These are phyloP conservation scores for Calliopsis andreniformis DNA, from an alignment of 1,140 invertebrate species.

Conservation along the genomic window DNA sequence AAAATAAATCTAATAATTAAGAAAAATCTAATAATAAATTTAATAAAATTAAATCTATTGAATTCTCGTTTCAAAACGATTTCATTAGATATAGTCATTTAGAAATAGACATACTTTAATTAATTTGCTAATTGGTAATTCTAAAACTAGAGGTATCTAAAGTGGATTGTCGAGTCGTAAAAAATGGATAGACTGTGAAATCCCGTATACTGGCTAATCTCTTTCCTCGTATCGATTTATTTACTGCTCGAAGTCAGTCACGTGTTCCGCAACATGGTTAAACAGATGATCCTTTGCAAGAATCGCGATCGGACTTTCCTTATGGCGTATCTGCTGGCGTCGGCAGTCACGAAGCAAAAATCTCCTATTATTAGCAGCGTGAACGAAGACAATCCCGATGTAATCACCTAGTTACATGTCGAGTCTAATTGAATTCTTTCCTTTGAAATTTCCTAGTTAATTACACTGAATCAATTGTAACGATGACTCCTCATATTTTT, in stretches of 20 bases:
- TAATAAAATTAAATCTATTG: no score
- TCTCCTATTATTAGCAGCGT: neutral
- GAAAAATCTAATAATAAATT: no score
- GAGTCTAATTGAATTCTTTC: neutral
- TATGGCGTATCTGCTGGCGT: neutral
- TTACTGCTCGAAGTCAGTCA: neutral
- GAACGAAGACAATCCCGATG: neutral
- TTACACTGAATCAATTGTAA: neutral
- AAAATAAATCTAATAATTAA: no score
- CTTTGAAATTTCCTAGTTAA: neutral
- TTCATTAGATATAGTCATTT: no score
- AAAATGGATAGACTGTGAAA: no score
- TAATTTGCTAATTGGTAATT: no score
- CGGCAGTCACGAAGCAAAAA: neutral
- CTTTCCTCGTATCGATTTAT: neutral
- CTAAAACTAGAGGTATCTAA: no score
- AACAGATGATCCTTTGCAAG: neutral
- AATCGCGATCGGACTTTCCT: slow-evolving; percentile 11
- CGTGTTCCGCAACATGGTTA: neutral
- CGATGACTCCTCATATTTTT: neutral
- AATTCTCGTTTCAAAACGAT: no score
- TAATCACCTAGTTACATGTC: neutral
- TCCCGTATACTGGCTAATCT: neutral
- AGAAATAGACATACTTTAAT: no score
- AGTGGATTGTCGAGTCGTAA: neutral